Evolutionary conservation across 2,888 invertebrate genomes (phyloP).

Genomic region (Aphrophora alni): DNA sequence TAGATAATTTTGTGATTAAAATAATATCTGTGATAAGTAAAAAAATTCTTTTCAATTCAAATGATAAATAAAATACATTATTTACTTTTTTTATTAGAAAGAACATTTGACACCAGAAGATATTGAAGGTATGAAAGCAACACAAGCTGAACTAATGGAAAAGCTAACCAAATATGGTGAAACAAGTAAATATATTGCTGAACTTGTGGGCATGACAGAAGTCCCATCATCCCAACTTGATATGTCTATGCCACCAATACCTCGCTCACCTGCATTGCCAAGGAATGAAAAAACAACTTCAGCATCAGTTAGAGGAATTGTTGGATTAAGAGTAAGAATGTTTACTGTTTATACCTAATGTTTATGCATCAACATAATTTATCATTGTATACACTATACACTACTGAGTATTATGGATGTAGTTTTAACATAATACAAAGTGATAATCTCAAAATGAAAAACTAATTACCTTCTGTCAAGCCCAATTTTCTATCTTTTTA

Average conservation of each 20-base stretch:
- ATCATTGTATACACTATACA: too few relatives aligned
- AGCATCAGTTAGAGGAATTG: neutral
- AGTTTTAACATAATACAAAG: too few relatives aligned
- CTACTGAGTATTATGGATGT: too few relatives aligned
- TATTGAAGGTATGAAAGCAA: conserved; percentile 17
- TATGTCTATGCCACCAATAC: conserved; percentile 22
- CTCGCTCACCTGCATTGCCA: neutral
- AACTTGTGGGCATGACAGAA: conserved; percentile 25
- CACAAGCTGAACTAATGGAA: conserved; percentile 19
- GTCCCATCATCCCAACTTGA: conserved; percentile 31
- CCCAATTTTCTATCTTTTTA: too few relatives aligned
- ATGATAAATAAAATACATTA: too few relatives aligned
- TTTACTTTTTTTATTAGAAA: conserved; percentile 13
- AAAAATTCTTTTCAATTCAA: too few relatives aligned
- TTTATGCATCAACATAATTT: too few relatives aligned
- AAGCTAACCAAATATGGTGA: conserved; percentile 27
- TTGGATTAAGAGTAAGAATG: neutral
- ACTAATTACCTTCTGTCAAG: too few relatives aligned
- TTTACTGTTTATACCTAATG: too few relatives aligned
- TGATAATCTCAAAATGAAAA: too few relatives aligned
- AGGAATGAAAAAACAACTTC: neutral
- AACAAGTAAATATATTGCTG: conserved; percentile 20
- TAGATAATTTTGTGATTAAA: too few relatives aligned
- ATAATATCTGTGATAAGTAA: too few relatives aligned
- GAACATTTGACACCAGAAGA: conserved; percentile 28